These are phyloP conservation scores for Drosophila merina DNA, from an alignment of 2,888 invertebrate genomes.

Conservation along the genomic window DNA sequence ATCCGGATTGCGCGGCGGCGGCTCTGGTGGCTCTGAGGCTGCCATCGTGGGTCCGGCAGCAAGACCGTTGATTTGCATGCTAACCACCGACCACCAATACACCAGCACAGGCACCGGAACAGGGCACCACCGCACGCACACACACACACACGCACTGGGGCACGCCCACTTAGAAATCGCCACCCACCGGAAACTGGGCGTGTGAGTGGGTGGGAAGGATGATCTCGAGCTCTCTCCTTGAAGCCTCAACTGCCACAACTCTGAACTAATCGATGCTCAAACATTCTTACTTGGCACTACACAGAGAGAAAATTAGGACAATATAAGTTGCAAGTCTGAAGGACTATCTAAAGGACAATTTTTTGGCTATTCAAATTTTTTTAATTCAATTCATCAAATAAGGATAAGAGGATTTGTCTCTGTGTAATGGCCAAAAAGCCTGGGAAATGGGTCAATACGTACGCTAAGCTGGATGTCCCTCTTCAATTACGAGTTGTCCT, in stretches of 20 bases:
- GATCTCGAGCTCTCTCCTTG: constrained; percentile 13
- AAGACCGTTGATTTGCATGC: constrained; percentile 84
- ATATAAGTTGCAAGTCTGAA: not conserved
- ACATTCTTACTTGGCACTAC: constrained; percentile 35
- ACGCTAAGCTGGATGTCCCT: constrained; percentile 19
- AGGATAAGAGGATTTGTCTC: not conserved
- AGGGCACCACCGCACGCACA: constrained; percentile 14
- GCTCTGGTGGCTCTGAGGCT: constrained; percentile 84
- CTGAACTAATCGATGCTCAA: constrained; percentile 40
- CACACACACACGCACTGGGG: constrained; percentile 31
- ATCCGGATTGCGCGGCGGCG: constrained; percentile 84
- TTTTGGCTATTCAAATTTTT: not conserved
- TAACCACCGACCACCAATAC: constrained; percentile 47
- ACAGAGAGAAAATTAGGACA: constrained; percentile 16
- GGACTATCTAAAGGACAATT: not conserved
- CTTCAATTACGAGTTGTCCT: constrained; percentile 29
- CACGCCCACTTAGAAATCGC: constrained; percentile 4
- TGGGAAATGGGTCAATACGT: constrained; percentile 8
- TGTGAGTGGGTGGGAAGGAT: constrained; percentile 19
- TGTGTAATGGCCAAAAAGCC: not conserved
- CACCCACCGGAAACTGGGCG: constrained; percentile 4
- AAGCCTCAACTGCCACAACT: constrained; percentile 37
- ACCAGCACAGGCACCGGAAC: not conserved
- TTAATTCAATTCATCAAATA: not conserved
- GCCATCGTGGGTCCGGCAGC: constrained; percentile 84